Conservation (phyloP, 2,797 vertebrate species). For the Scolopax bukidnonensis region DNA sequence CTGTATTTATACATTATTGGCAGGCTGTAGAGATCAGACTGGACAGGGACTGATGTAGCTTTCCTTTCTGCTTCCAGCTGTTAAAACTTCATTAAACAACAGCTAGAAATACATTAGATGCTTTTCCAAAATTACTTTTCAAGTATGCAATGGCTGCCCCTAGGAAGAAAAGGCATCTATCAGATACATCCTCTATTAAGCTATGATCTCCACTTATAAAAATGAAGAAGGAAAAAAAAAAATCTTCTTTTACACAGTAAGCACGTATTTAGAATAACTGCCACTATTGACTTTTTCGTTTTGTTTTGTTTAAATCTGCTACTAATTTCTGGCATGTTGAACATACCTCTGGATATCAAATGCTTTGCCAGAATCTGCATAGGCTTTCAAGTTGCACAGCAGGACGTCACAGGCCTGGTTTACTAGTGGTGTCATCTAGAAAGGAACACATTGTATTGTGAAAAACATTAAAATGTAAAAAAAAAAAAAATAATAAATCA, state of each 20-base stretch:
- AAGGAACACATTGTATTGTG: constrained; percentile 2
- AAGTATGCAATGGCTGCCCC: background rate
- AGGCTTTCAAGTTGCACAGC: constrained; percentile 83
- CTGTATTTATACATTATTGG: constrained; percentile 1
- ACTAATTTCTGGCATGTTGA: constrained; percentile 11
- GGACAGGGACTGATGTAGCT: background rate
- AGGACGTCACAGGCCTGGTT: constrained; percentile 84
- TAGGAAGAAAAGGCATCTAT: constrained; percentile 41
- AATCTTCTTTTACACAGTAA: background rate
- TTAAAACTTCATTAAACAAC: constrained; percentile 60
- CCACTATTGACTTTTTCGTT: background rate
- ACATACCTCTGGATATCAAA: constrained; percentile 92
- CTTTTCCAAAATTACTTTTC: constrained; percentile 36
- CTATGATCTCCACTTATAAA: background rate
- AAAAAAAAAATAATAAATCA: background rate
- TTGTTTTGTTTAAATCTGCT: background rate
- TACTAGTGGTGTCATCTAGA: constrained; percentile 91
- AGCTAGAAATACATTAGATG: constrained; percentile 45
- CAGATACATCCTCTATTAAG: constrained; percentile 16
- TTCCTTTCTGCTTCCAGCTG: constrained; percentile 38
- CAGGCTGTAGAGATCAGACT: background rate
- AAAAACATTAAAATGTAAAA: background rate
- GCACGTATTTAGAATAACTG: constrained; percentile 14
- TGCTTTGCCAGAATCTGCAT: constrained; percentile 83
- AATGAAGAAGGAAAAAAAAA: background rate